phyloP scores from a whole-genome alignment of 2,888 invertebrate genomes.

The Aethes cnicana region DNA sequence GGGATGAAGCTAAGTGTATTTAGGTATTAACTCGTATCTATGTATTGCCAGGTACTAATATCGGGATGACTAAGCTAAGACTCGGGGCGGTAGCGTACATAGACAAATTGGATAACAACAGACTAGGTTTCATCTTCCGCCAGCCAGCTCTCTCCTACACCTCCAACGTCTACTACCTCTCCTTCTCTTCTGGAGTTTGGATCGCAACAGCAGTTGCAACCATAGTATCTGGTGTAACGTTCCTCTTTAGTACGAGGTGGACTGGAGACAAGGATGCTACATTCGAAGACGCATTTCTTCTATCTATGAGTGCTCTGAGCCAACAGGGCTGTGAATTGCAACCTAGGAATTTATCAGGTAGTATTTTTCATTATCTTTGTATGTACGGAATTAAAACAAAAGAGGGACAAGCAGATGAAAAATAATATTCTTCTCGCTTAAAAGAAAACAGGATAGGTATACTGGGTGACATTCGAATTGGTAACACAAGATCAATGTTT shows the following conservation, averaged over 20 bases:
- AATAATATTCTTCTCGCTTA: no score
- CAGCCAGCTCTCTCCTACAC: conserved; percentile 85
- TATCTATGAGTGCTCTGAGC: conserved; percentile 80
- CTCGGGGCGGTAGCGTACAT: conserved; percentile 68
- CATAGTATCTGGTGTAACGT: conserved; percentile 51
- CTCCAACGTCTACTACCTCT: conserved; percentile 84
- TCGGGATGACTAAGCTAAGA: conserved; percentile 47
- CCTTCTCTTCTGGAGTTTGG: conserved; percentile 85
- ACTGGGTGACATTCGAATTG: no score
- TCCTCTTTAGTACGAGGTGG: conserved; percentile 61
- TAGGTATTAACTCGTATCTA: no score
- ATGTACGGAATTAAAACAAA: no score
- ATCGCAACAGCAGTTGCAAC: conserved; percentile 69
- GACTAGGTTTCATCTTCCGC: conserved; percentile 82
- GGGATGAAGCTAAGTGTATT: no score
- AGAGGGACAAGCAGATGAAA: neutral
- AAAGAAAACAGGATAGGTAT: no score
- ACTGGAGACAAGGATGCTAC: conserved; percentile 51
- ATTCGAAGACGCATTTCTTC: conserved; percentile 69
- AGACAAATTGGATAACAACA: conserved; percentile 68
- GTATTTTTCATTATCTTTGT: no score
- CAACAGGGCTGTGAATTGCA: conserved; percentile 82
- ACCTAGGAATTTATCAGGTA: conserved; percentile 63
- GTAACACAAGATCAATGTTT: no score
- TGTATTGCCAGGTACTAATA: conserved; percentile 59